A percentile compares a stretch with the other conserved stretches of the same genome.
Conservation (phyloP, 1,140 invertebrate genomes). For the Babylonia areolata region DNA sequence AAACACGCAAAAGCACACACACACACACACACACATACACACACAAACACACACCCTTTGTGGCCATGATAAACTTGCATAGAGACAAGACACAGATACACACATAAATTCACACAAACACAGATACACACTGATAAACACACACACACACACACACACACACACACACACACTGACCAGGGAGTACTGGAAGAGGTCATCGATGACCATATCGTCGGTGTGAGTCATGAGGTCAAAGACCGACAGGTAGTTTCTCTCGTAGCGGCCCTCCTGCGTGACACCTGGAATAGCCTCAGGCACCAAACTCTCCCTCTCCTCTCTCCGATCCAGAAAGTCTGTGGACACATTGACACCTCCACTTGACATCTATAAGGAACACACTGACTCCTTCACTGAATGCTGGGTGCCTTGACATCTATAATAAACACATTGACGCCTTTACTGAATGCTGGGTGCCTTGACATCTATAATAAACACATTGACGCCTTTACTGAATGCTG, state of each 20-base stretch:
- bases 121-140: not conserved
- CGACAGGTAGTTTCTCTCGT: slow-evolving; percentile 71
- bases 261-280: slow-evolving; percentile 53
- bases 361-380: no score
- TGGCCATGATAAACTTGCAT: no score
- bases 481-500: no score
- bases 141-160: not conserved
- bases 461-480: no score
- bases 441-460: no score
- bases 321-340: slow-evolving; percentile 37
- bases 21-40: no score
- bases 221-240: slow-evolving; percentile 82
- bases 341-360: not conserved
- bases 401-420: no score
- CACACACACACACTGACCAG: slow-evolving; percentile 77
- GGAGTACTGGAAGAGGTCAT: slow-evolving; percentile 82
- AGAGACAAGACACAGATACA: slow-evolving; percentile 16
- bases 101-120: not conserved
- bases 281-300: slow-evolving; percentile 45
- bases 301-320: not conserved
- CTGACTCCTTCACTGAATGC: no score
- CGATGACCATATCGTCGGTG: slow-evolving; percentile 79
- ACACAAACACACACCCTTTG: no score
- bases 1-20: no score
- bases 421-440: no score